Base-by-base conservation (phyloP, 30 jellyfish, hydroid and myxozoan species). In the Calvadosia cruxmelitensis region DNA sequence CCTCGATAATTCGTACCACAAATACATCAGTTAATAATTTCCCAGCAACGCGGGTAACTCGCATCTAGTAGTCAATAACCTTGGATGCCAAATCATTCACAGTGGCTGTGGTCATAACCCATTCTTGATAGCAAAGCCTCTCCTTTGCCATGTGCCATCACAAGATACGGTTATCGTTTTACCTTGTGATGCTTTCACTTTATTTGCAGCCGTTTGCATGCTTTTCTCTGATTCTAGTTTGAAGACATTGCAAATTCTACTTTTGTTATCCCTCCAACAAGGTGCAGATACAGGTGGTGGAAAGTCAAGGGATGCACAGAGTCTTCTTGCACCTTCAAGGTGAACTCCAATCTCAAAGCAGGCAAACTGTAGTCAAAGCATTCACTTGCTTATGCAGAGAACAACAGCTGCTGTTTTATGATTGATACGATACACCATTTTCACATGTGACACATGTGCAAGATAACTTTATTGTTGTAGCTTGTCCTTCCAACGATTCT, bases 341-440 rank as follows among this genome's bases (percentile, higher is more conserved):
- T 66, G 75, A 34, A 62, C 33, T 12, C 75, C 75, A 31, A 12
- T 20, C 35, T 31, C 75, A 33, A 20, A 66, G 29, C 3, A 24
- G n/a, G 75, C 75, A 66, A 66, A 1, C 32, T 66, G 75, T 32
- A 66, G 75, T 34, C 75, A n/a, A n/a, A n/a, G n/a, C n/a, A n/a
- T n/a, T n/a, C n/a, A n/a, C n/a, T n/a, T n/a, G n/a, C n/a, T n/a
- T n/a, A n/a, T n/a, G n/a, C n/a, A n/a, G n/a, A n/a, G n/a, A n/a
- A n/a, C n/a, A n/a, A n/a, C n/a, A n/a, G n/a, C n/a, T n/a, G n/a
- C n/a, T n/a, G n/a, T n/a, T n/a, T n/a, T n/a, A n/a, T n/a, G n/a
- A n/a, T n/a, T n/a, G n/a, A n/a, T n/a, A n/a, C n/a, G n/a, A n/a
- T n/a, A n/a, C n/a, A n/a, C n/a, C n/a, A n/a, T n/a, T n/a, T n/a